Base-by-base conservation (phyloP, 2,888 invertebrate species). In the Lasioglossum pauxillum region DNA sequence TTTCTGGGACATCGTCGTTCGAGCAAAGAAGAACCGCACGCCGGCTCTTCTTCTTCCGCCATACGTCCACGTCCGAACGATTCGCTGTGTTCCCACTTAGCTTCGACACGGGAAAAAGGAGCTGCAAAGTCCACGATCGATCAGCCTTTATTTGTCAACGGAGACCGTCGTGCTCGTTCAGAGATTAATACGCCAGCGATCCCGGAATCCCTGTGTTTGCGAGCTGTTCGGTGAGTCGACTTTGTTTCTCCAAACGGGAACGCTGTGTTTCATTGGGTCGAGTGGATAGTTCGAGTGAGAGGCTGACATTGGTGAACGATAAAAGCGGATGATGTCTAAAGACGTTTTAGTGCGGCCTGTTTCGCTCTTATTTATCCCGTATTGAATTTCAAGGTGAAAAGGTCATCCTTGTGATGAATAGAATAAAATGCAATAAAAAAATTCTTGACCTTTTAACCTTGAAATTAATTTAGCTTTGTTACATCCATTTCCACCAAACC, bases 111-210 rank as follows among this genome's bases (percentile, higher is more conserved):
- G 5, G 83, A 80, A 83, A 83, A 74, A 71, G 49, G 44, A 16
- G 78, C 69, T 44, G 83, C 23, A 49, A 80, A 80, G 53, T 75
- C 57, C 41, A 49, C 75, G 78, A 83, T 83, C 78, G 83, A 85
- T 83, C 57, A 31, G 67, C 84, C n/a, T 79, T 83, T 80, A 83
- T 83, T 79, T 83, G 73, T 85, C 75, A 67, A n/a, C 44, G 23
- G 27, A 38, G 41, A 53, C n/a, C 38, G 19, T n/a, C 23, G 12
- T 12, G 41, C 10, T 23, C 23, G 41, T 71, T n/a, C 12, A 23
- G 14, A 41, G 71, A 71, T 71, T 71, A 71, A 71, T 71, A 41
- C 38, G n/a, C n/a, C n/a, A 14, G 41, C 14, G 41, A 41, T n/a
- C 23, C 23, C 2, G 8, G 38, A 38, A 69, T 69, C 23, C 19